Conservation (phyloP, 2,113 vertebrate genomes). For the Eurystomus gularis region DNA sequence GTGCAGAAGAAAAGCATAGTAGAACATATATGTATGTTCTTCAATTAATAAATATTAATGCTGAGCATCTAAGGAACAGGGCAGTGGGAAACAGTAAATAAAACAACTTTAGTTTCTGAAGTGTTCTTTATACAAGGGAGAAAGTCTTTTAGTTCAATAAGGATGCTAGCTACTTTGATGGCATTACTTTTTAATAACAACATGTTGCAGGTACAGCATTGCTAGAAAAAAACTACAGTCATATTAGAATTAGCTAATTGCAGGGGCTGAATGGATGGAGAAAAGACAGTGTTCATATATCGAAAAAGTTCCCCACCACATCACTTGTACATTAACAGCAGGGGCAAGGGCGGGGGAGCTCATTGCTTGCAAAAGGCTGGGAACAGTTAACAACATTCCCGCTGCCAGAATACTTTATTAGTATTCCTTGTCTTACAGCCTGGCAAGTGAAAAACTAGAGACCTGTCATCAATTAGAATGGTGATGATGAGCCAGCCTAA, state of each 20-base stretch:
- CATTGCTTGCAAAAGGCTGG: conserved; percentile 61
- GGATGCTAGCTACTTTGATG: conserved; percentile 25
- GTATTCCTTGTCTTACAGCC: conserved; percentile 75
- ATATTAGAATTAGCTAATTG: conserved; percentile 11
- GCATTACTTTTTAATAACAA: conserved; percentile 36
- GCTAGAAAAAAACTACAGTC: background rate
- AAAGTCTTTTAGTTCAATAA: conserved; percentile 20
- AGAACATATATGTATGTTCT: background rate
- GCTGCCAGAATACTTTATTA: conserved; percentile 70
- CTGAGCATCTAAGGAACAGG: background rate
- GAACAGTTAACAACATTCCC: conserved; percentile 62
- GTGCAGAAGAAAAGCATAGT: background rate
- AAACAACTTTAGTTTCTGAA: conserved; percentile 59
- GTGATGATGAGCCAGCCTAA: conserved; percentile 77
- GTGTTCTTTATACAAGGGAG: conserved; percentile 39
- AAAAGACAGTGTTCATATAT: conserved; percentile 18
- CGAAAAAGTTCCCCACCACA: conserved; percentile 34
- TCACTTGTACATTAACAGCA: conserved; percentile 61
- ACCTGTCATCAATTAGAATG: conserved; percentile 76
- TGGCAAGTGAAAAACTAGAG: conserved; percentile 74
- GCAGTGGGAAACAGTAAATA: background rate
- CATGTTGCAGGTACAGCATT: background rate
- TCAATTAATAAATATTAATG: background rate
- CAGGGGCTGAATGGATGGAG: conserved; percentile 1
- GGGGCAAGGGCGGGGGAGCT: background rate